Base-by-base conservation (phyloP, 2,888 invertebrate species). In the Neelides folsomi region DNA sequence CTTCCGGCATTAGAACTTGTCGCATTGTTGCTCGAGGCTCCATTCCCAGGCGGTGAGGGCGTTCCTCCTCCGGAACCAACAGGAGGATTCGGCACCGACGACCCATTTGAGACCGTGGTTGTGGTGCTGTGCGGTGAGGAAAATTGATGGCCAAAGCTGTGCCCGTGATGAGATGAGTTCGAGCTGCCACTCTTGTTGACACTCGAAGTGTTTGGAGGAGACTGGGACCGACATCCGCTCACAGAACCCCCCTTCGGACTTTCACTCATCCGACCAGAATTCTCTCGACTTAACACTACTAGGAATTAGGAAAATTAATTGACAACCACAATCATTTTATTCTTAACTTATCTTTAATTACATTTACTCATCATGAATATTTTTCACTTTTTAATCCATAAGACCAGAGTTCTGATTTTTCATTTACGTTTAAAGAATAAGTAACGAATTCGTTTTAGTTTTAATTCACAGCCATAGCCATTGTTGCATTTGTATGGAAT, bases 271-370 rank as follows among this genome's bases (percentile, higher is more conserved):
- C 57, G 56, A 44, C 50, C 57, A 16, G 55, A 56, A 45, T 57
- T 58, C 36, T 63, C 63, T 44, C 59, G 59, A 35, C 59, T 61
- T 42, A 60, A 45, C 34, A 56, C 63, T 63, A 50, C 13, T 53
- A 43, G 12, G 34, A 49, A 18, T 27, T 27, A 27, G 4, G 27
- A 3, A 27, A 27, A 27, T 27, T 27, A 27, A 27, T 27, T 27
- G 27, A 27, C 27, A 27, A 27, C 27, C 27, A 27, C 27, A 27
- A 27, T 27, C 27, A 27, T 27, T 7, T 27, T 27, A 27, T n/a
- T n/a, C n/a, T n/a, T n/a, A 27, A 27, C 27, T 27, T 7, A 27
- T 27, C 27, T 27, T 27, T 5, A 27, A 27, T 27, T 27, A n/a
- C 27, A 27, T 5, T 27, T 7, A 27, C 27, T n/a, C n/a, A n/a